These are phyloP conservation scores for Paelopatides confundens DNA, from an alignment of 53 echinoderm and acorn worm species.

Conservation along the genomic window DNA sequence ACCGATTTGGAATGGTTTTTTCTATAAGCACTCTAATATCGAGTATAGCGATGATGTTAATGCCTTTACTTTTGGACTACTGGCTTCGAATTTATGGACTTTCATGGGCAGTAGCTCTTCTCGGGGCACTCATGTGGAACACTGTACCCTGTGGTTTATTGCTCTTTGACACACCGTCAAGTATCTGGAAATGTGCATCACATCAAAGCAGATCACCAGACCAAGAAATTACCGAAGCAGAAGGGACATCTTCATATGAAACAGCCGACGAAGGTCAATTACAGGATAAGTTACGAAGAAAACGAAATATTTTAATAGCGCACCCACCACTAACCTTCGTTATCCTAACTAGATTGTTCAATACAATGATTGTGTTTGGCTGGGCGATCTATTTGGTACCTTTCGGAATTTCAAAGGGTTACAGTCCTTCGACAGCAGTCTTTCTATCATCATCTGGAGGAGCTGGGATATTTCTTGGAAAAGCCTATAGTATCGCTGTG, in stretches of 20 bases:
- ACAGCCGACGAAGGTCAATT: not conserved
- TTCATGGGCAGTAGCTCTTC: not conserved
- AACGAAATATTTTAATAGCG: not conserved
- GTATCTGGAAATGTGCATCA: too few relatives aligned
- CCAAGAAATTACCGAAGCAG: not conserved
- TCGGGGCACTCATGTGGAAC: not conserved
- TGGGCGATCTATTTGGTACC: constrained; percentile 28
- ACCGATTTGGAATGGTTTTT: not conserved
- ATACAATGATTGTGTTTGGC: not conserved
- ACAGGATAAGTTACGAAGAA: not conserved
- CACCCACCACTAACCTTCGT: not conserved
- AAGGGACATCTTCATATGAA: too few relatives aligned
- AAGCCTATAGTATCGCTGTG: not conserved
- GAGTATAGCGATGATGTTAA: not conserved
- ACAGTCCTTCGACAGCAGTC: constrained; percentile 5
- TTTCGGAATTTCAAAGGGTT: constrained; percentile 1
- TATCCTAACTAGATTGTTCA: not conserved
- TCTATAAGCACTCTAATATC: not conserved
- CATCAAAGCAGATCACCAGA: too few relatives aligned
- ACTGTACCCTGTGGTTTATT: not conserved
- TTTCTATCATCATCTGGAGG: constrained; percentile 10
- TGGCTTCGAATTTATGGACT: not conserved
- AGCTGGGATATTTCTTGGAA: constrained; percentile 18
- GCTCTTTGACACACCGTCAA: not conserved
- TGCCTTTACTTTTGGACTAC: constrained; percentile 2